Percentiles rank a stretch among this genome's conserved stretches.
phyloP scores from a whole-genome alignment of 2,888 invertebrate genomes.

The Theretra japonica region DNA sequence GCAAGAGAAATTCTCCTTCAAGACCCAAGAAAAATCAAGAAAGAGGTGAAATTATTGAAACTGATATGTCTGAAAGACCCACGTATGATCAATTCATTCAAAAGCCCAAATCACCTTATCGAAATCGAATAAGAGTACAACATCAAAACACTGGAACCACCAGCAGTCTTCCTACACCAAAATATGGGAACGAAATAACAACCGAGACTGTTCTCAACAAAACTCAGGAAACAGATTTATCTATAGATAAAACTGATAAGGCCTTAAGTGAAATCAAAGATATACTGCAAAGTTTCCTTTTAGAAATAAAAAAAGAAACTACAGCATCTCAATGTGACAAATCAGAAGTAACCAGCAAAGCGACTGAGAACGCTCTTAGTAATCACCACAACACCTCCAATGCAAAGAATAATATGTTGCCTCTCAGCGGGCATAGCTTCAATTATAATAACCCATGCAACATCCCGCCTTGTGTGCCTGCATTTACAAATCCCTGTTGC shows the following conservation, averaged over 20 bases:
- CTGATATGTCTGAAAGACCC: constrained; percentile 43
- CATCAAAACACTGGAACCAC: constrained; percentile 50
- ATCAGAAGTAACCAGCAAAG: constrained; percentile 50
- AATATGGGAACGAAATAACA: constrained; percentile 37
- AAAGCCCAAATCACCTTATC: constrained; percentile 28
- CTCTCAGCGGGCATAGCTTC: constrained; percentile 53
- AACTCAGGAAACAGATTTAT: constrained; percentile 56
- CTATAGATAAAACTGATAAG: constrained; percentile 68
- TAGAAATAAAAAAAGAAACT: constrained; percentile 73
- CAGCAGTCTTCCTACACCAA: constrained; percentile 51
- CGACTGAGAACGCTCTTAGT: constrained; percentile 42
- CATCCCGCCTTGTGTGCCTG: constrained; percentile 51
- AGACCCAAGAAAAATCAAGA: constrained; percentile 40
- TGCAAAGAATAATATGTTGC: constrained; percentile 42
- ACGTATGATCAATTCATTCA: constrained; percentile 3
- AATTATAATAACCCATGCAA: constrained; percentile 53
- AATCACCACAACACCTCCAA: constrained; percentile 43
- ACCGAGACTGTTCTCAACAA: constrained; percentile 56
- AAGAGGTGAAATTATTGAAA: constrained; percentile 41
- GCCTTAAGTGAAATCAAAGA: constrained; percentile 77
- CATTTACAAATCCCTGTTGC: constrained; percentile 66
- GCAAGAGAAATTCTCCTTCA: constrained; percentile 40
- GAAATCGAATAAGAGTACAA: constrained; percentile 34
- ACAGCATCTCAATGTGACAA: constrained; percentile 56
- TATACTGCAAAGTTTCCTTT: constrained; percentile 70